Evolutionary conservation across 2,888 invertebrate genomes (phyloP).

Genomic region (Drosophila subquinaria): DNA sequence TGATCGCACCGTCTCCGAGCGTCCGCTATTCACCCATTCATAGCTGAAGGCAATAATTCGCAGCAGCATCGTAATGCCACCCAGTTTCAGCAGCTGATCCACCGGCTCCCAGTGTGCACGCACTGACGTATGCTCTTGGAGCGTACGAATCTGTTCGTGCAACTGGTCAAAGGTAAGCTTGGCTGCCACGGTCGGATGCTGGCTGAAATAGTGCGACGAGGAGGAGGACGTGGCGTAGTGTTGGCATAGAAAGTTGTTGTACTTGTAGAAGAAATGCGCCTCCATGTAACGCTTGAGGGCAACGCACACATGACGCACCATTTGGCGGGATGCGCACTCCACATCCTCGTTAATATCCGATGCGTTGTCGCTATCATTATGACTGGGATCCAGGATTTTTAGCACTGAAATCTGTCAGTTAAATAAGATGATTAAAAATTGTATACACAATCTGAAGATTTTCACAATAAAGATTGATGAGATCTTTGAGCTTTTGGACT

Average conservation of each 20-base stretch:
- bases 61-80: conserved; percentile 92
- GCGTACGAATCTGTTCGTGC: conserved; percentile 93
- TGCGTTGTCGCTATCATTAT: conserved; percentile 88
- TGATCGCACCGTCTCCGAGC: conserved; percentile 92
- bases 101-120: conserved; percentile 95
- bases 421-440: neutral
- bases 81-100: conserved; percentile 93
- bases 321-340: conserved; percentile 95
- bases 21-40: conserved; percentile 93
- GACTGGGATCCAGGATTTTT: conserved; percentile 90
- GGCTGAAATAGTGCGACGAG: conserved; percentile 81
- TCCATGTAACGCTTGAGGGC: conserved; percentile 96
- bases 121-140: conserved; percentile 91
- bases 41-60: conserved; percentile 95
- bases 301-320: conserved; percentile 95
- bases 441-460: too few species aligned
- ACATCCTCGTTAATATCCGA: conserved; percentile 92
- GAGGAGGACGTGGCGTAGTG: conserved; percentile 85
- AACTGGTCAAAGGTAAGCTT: conserved; percentile 92
- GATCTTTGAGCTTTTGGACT: conserved; percentile 26
- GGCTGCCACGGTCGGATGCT: conserved; percentile 87
- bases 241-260: conserved; percentile 89
- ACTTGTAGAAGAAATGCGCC: conserved; percentile 93
- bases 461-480: too few species aligned
- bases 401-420: conserved; percentile 91